phyloP scores from a whole-genome alignment of 2,797 vertebrate species.

The Microchirus variegatus region DNA sequence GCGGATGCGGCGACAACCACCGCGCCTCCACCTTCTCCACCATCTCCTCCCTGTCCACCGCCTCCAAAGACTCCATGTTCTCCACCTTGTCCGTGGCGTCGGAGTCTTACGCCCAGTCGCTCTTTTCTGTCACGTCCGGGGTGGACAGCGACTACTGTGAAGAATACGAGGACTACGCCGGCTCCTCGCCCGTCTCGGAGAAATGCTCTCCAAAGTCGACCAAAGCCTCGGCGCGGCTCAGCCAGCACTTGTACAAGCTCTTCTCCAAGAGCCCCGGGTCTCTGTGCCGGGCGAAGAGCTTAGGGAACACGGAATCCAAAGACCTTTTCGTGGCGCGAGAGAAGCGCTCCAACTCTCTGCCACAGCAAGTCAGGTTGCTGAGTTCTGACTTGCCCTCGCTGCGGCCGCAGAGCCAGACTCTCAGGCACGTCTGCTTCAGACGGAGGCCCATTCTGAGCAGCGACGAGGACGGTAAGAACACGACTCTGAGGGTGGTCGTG shows the following conservation, averaged over 20 bases:
- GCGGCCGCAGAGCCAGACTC: slow-evolving; percentile 46
- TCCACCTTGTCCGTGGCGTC: slow-evolving; percentile 82
- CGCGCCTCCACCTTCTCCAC: slow-evolving; percentile 88
- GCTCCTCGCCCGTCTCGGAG: slow-evolving; percentile 46
- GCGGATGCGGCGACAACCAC: slow-evolving; percentile 59
- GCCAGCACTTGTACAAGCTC: slow-evolving; percentile 85
- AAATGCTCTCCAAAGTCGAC: slow-evolving; percentile 55
- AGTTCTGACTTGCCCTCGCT: slow-evolving; percentile 57
- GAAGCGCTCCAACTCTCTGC: slow-evolving; percentile 91
- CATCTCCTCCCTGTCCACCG: slow-evolving; percentile 78
- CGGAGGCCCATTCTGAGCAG: slow-evolving; percentile 92
- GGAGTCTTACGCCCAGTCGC: slow-evolving; percentile 83
- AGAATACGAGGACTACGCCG: slow-evolving; percentile 84
- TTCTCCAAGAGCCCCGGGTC: slow-evolving; percentile 79
- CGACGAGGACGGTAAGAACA: slow-evolving; percentile 82
- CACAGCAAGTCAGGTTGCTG: slow-evolving; percentile 83
- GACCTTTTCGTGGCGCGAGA: slow-evolving; percentile 74
- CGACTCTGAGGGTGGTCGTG: slow-evolving; percentile 90
- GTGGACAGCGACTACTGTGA: slow-evolving; percentile 92
- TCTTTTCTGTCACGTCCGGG: slow-evolving; percentile 88
- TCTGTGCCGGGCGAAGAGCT: slow-evolving; percentile 87
- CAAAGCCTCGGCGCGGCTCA: slow-evolving; percentile 71
- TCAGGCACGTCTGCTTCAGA: slow-evolving; percentile 76
- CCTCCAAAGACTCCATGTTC: slow-evolving; percentile 87
- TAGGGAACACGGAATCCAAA: slow-evolving; percentile 82